Evolutionary conservation across 2,888 invertebrate genomes (phyloP), one percentile per base, ranked within the genome.

Genomic region (Liodrosophila aerea): DNA sequence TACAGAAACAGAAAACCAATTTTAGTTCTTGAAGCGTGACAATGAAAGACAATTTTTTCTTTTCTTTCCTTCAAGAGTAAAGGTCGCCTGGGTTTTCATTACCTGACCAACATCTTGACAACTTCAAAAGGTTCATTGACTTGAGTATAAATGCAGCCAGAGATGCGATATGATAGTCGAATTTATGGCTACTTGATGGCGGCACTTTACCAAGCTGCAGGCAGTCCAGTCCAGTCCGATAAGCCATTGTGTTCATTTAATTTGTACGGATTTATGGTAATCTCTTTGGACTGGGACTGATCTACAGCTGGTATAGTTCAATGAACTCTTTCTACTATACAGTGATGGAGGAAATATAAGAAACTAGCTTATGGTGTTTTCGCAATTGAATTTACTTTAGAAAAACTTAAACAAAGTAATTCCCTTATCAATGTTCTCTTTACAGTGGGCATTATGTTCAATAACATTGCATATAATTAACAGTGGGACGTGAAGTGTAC

Each of bases 1-100:
- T 45, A 43, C 40, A 46, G 37, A 57, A 68, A 59, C 29, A 52
- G 49, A 29, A 82, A 78, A 68, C 60, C 84, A 80, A 80, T 81
- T 84, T 74, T 41, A 61, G 50, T 58, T 76, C 59, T 74, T 65
- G 69, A 76, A 80, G 84, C 84, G 84, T 83, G 78, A 81, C 77
- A 83, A 64, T 64, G 76, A 73, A 80, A 70, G 83, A 77, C 78
- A 70, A 52, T 71, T 72, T 62, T 37, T 52, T n/a, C n/a, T n/a
- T n/a, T n/a, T n/a, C n/a, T n/a, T n/a, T n/a, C n/a, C n/a, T n/a
- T n/a, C n/a, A n/a, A n/a, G 60, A 47, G 33, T 16, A 16, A 45
- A 54, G n/a, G 50, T 31, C 47, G 59, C 33, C 54, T 33, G 33
- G n/a, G 62, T 58, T 71, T 71, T 68, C 68, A 65, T 72, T 74